Evolutionary conservation across 64 coral and sea anemone genomes (phyloP).

Genomic region (Hydrozoanthus tunicans): DNA sequence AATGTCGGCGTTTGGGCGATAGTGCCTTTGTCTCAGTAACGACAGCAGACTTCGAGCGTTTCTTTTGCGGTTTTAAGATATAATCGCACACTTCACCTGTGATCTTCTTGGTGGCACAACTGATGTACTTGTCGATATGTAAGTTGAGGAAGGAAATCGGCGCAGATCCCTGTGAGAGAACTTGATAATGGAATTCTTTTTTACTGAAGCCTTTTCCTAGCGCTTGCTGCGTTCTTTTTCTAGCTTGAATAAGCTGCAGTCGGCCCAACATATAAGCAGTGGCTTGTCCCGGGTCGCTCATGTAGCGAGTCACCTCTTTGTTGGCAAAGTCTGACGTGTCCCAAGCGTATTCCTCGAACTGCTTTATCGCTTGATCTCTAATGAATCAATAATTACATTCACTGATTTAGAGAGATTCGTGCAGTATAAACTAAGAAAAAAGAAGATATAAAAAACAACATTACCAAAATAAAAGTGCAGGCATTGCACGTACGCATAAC

Average conservation of each 20-base stretch:
- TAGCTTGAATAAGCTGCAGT: slow-evolving; percentile 73
- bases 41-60: slow-evolving; percentile 18
- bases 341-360: slow-evolving; percentile 89
- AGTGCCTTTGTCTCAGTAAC: slow-evolving; percentile 36
- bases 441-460: too few species aligned
- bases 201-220: slow-evolving; percentile 68
- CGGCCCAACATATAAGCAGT: slow-evolving; percentile 93
- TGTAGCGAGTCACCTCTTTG: slow-evolving; percentile 88
- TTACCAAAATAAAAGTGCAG: too few species aligned
- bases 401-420: not conserved
- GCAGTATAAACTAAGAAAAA: not conserved
- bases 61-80: slow-evolving; percentile 52
- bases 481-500: too few species aligned
- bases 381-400: not conserved
- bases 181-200: slow-evolving; percentile 90
- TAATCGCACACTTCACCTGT: slow-evolving; percentile 63
- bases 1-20: slow-evolving; percentile 25
- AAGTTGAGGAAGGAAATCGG: slow-evolving; percentile 72
- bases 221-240: slow-evolving; percentile 65
- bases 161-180: slow-evolving; percentile 84
- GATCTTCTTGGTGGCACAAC: slow-evolving; percentile 61
- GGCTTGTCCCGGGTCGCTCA: slow-evolving; percentile 80
- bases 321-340: slow-evolving; percentile 89
- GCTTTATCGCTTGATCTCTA: slow-evolving; percentile 73
- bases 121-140: slow-evolving; percentile 92